phyloP scores from a whole-genome alignment of 2,113 vertebrate genomes.

The Empidonax traillii region DNA sequence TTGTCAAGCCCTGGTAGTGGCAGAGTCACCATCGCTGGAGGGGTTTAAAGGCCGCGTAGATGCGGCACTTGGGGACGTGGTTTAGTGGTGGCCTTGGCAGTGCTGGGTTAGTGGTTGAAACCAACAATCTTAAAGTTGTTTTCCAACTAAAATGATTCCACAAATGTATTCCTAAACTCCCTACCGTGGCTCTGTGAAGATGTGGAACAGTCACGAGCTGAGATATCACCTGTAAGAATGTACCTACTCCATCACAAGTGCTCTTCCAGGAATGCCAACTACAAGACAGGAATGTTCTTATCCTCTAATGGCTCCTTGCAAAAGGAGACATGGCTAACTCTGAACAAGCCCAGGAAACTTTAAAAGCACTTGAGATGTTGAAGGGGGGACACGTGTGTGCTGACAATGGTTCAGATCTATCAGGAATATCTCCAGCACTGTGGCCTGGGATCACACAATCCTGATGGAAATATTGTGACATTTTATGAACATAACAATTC shows the following conservation, averaged over 20 bases:
- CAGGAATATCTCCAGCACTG: background rate
- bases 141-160: background rate
- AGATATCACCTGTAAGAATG: background rate
- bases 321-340: background rate
- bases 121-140: background rate
- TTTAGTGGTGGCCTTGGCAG: background rate
- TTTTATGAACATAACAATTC: background rate
- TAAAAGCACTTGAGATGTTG: background rate
- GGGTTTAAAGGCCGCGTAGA: background rate
- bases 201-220: rapidly evolving
- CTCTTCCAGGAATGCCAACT: background rate
- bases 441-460: background rate
- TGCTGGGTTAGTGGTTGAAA: background rate
- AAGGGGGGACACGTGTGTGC: background rate
- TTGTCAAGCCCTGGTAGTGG: background rate
- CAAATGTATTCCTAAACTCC: background rate
- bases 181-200: rapidly evolving
- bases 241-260: background rate
- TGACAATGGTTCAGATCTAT: background rate
- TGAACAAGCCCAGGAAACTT: background rate
- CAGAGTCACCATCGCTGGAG: background rate
- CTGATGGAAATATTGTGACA: background rate
- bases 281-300: background rate
- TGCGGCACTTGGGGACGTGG: background rate
- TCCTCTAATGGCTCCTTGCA: background rate